Percentiles rank a stretch among this genome's conserved stretches.
phyloP scores from a whole-genome alignment of 1,140 invertebrate species.

The Nilaparvata lugens region DNA sequence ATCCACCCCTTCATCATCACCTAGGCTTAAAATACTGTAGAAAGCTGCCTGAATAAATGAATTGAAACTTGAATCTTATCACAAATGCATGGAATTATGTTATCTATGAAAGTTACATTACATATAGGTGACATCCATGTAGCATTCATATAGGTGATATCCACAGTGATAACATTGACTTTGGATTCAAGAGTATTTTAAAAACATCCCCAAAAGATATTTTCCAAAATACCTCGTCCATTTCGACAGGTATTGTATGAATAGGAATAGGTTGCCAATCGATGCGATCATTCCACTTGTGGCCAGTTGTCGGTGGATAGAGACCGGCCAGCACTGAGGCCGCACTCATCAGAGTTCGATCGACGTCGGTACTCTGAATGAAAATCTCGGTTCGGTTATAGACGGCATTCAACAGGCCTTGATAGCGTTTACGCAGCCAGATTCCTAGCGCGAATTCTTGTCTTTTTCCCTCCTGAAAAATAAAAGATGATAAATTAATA shows the following conservation, averaged over 20 bases:
- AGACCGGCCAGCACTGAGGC: conserved; percentile 68
- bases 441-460: conserved; percentile 71
- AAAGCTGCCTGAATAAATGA: too few relatives aligned
- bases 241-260: conserved; percentile 56
- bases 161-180: too few relatives aligned
- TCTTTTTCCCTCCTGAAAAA: conserved; percentile 58
- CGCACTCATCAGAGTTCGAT: conserved; percentile 84
- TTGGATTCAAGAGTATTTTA: too few relatives aligned
- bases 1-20: too few relatives aligned
- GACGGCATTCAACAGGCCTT: conserved; percentile 39
- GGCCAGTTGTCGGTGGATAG: conserved; percentile 48
- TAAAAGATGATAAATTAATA: too few relatives aligned
- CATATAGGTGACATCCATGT: too few relatives aligned
- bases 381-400: conserved; percentile 53
- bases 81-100: too few relatives aligned
- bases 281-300: conserved; percentile 56
- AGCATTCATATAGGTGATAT: too few relatives aligned
- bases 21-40: too few relatives aligned
- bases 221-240: conserved; percentile 58
- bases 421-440: conserved; percentile 44
- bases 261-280: conserved; percentile 85
- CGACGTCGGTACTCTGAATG: conserved; percentile 70
- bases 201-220: too few relatives aligned
- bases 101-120: too few relatives aligned
- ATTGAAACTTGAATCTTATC: too few relatives aligned